Percentiles rank a stretch among this genome's conserved stretches.
phyloP scores from a whole-genome alignment of 2,888 invertebrate genomes.

The Adineta ricciae region DNA sequence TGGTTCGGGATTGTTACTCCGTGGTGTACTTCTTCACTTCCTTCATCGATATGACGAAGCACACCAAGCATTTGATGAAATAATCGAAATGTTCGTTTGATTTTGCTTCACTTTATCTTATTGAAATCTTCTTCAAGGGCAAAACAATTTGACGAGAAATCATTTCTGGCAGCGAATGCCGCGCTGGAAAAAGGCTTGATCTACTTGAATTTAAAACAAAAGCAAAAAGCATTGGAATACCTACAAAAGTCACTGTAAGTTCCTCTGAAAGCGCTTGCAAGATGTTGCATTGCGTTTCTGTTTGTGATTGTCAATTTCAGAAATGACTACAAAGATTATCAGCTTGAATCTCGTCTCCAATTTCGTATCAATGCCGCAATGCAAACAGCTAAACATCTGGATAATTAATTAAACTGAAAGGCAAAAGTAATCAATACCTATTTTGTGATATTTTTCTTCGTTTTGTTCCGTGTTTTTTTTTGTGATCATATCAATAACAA shows the following conservation, averaged over 20 bases:
- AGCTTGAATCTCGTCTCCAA: constrained; percentile 74
- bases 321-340: constrained; percentile 75
- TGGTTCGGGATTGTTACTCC: neutral
- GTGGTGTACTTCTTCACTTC: neutral
- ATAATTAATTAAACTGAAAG: neutral
- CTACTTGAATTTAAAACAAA: neutral
- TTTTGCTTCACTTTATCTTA: neutral
- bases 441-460: neutral
- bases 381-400: neutral
- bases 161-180: neutral
- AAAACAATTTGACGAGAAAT: neutral
- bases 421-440: neutral
- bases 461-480: neutral
- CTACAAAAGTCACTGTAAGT: neutral
- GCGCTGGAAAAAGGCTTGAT: neutral
- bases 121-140: neutral
- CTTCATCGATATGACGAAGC: constrained; percentile 5
- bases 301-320: constrained; percentile 52
- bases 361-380: constrained; percentile 68
- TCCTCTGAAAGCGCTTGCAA: neutral
- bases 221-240: neutral
- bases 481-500: neutral
- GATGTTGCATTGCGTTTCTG: neutral
- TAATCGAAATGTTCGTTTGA: neutral
- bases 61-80: neutral